Conservation (phyloP, 2,113 vertebrate genomes). For the Indicator indicator region DNA sequence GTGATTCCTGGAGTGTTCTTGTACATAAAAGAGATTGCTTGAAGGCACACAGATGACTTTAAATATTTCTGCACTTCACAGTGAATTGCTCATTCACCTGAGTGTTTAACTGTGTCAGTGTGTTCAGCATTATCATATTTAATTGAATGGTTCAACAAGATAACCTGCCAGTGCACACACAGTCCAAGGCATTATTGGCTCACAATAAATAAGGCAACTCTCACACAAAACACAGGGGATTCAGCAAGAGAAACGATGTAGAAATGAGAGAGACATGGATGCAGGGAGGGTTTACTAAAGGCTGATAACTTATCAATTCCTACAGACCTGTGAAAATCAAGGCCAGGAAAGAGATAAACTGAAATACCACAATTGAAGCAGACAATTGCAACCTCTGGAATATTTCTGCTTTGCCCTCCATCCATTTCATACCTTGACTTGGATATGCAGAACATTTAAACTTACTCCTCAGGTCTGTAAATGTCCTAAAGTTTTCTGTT, state of each 20-base stretch:
- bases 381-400: neutral
- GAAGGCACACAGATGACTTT: constrained; percentile 74
- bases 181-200: constrained; percentile 71
- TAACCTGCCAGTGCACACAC: constrained; percentile 77
- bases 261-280: constrained; percentile 4
- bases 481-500: neutral
- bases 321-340: constrained; percentile 2
- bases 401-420: neutral
- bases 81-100: constrained; percentile 84
- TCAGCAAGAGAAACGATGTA: constrained; percentile 47
- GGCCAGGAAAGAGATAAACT: neutral
- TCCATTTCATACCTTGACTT: neutral
- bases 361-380: neutral
- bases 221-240: constrained; percentile 62
- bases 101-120: constrained; percentile 81
- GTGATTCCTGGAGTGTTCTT: constrained; percentile 63
- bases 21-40: constrained; percentile 72
- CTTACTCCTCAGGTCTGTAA: neutral
- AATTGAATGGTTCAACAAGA: constrained; percentile 85
- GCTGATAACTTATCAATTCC: constrained; percentile 38
- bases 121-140: constrained; percentile 83
- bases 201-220: constrained; percentile 74
- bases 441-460: neutral
- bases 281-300: constrained; percentile 42
- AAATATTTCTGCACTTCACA: constrained; percentile 80